Percentiles rank a stretch among this genome's conserved stretches.
These are phyloP conservation scores for Parapristionchus giblindavisi DNA, from an alignment of 2,888 invertebrate species.

Conservation along the genomic window DNA sequence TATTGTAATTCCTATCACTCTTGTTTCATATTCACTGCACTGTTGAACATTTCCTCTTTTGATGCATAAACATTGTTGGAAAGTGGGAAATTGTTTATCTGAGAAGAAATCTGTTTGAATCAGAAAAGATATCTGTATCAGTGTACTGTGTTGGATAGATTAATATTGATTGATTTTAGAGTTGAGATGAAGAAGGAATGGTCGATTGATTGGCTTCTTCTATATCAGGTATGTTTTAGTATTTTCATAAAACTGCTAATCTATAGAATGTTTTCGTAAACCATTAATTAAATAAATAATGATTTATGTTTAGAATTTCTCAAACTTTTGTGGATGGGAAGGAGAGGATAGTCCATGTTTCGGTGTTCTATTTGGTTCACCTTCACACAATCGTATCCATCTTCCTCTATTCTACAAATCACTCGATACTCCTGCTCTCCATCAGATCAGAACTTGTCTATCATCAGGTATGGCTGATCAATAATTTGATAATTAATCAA, in stretches of 20 bases:
- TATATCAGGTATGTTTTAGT: slow-evolving; percentile 49
- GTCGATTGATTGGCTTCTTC: slow-evolving; percentile 49
- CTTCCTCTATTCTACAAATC: slow-evolving; percentile 26
- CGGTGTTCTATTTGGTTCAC: slow-evolving; percentile 41
- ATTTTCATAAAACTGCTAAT: too few relatives aligned
- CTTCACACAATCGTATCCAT: slow-evolving; percentile 28
- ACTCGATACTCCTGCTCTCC: slow-evolving; percentile 20
- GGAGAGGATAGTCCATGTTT: slow-evolving; percentile 33
- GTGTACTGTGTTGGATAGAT: slow-evolving; percentile 6
- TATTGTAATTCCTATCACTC: too few relatives aligned
- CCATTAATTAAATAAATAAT: background rate
- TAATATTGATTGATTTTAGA: slow-evolving; percentile 2
- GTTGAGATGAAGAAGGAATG: slow-evolving; percentile 43
- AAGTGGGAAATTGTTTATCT: too few relatives aligned
- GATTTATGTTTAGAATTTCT: slow-evolving; percentile 40
- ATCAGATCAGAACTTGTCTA: slow-evolving; percentile 22
- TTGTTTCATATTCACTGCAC: too few relatives aligned
- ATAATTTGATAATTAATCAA: background rate
- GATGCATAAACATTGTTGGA: too few relatives aligned
- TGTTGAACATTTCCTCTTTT: too few relatives aligned
- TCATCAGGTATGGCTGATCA: background rate
- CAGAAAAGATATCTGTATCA: background rate
- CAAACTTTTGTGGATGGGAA: slow-evolving; percentile 43
- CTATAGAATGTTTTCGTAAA: background rate
- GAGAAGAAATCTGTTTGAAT: background rate